These are phyloP conservation scores for Bujurquina vittata DNA, from an alignment of 2,113 vertebrate genomes.

Conservation along the genomic window DNA sequence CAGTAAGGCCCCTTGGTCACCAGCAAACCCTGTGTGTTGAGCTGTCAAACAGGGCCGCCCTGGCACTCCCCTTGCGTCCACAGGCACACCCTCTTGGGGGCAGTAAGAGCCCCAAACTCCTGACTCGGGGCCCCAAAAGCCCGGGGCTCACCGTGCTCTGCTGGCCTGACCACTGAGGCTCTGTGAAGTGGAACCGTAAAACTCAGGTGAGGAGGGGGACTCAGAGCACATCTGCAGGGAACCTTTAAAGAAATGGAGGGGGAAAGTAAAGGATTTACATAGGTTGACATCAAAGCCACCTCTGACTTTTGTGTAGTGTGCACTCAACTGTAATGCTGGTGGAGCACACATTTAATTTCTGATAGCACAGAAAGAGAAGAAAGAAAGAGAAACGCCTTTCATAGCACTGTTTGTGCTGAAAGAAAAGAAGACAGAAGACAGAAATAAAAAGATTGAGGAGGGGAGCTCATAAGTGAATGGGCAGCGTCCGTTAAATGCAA, in stretches of 20 bases:
- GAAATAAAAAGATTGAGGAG: slow-evolving; percentile 34
- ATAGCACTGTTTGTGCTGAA: neutral
- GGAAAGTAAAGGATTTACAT: slow-evolving; percentile 56
- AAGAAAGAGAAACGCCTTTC: slow-evolving; percentile 26
- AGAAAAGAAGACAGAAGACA: slow-evolving; percentile 10
- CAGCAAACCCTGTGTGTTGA: slow-evolving; percentile 76
- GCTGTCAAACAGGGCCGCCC: slow-evolving; percentile 73
- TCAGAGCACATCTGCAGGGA: slow-evolving; percentile 54
- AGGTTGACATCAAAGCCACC: slow-evolving; percentile 55
- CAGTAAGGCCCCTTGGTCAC: slow-evolving; percentile 75
- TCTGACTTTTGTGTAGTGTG: slow-evolving; percentile 51
- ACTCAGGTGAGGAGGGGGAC: slow-evolving; percentile 58
- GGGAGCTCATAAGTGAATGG: slow-evolving; percentile 52
- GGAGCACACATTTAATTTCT: slow-evolving; percentile 31
- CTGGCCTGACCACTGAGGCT: slow-evolving; percentile 52
- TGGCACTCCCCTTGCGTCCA: slow-evolving; percentile 69
- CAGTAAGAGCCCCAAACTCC: slow-evolving; percentile 45
- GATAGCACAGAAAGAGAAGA: slow-evolving; percentile 13
- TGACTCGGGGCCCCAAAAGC: slow-evolving; percentile 40
- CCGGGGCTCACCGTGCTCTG: slow-evolving; percentile 41
- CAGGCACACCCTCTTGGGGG: slow-evolving; percentile 60
- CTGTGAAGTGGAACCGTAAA: slow-evolving; percentile 57
- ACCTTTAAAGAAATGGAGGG: slow-evolving; percentile 11
- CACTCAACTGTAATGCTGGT: slow-evolving; percentile 51
- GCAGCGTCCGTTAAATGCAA: slow-evolving; percentile 57